Evolutionary conservation across 2,888 invertebrate species (phyloP).

Genomic region (Pemphredon lugubris): DNA sequence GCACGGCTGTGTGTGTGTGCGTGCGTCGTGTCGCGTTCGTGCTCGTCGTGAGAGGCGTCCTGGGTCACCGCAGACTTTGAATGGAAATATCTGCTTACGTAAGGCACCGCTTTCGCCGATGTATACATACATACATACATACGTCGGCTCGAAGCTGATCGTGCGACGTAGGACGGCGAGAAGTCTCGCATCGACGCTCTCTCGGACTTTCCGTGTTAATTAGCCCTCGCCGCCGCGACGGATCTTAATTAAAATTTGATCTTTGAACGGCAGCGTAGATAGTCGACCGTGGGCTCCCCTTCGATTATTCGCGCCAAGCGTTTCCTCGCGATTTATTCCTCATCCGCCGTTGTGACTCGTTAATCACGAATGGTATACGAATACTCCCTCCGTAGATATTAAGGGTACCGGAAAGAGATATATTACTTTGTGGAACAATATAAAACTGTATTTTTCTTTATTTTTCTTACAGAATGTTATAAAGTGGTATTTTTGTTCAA

Average conservation of each 20-base stretch:
- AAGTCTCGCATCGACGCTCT: conserved; percentile 4
- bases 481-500: no score
- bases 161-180: conserved; percentile 1
- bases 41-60: not conserved
- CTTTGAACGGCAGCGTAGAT: not conserved
- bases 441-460: no score
- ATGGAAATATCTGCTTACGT: conserved; percentile 48
- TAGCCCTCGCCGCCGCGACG: conserved; percentile 1
- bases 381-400: no score
- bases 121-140: no score
- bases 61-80: conserved; percentile 37
- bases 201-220: conserved; percentile 11
- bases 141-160: no score
- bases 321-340: no score
- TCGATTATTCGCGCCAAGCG: not conserved
- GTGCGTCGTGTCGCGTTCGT: not conserved
- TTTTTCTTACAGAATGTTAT: no score
- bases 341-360: no score
- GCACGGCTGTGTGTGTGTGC: no score
- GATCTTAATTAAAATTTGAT: conserved; percentile 20
- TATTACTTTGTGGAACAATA: no score
- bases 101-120: conserved; percentile 28
- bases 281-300: not conserved
- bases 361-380: no score
- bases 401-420: no score